phyloP scores from a whole-genome alignment of 2,888 invertebrate genomes.

The Cantharis rustica region DNA sequence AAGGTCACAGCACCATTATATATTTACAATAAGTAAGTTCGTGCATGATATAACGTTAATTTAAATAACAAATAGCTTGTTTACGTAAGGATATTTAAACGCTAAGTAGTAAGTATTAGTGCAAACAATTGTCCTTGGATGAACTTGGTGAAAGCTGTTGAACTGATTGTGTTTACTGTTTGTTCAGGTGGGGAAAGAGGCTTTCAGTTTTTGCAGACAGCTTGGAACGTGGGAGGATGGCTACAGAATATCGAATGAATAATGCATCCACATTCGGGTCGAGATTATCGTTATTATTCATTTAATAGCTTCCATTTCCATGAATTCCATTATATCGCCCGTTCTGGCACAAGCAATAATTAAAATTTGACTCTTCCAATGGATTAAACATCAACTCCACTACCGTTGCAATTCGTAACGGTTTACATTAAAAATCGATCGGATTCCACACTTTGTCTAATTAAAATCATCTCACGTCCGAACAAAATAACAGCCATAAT shows the following conservation, averaged over 20 bases:
- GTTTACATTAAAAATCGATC: neutral
- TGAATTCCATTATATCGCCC: neutral
- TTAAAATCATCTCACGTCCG: neutral
- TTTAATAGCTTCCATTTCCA: neutral
- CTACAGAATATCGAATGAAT: neutral
- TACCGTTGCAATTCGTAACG: neutral
- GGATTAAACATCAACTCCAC: neutral
- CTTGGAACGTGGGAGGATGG: neutral
- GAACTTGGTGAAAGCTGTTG: constrained; percentile 22
- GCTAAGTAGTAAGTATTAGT: constrained; percentile 9
- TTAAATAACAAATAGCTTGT: constrained; percentile 14
- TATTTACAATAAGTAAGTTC: neutral
- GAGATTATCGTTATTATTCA: neutral
- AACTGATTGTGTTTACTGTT: constrained; percentile 11
- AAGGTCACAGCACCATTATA: constrained; percentile 6
- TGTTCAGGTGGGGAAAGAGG: neutral
- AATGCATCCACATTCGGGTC: neutral
- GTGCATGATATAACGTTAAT: constrained; percentile 8
- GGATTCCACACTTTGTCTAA: neutral
- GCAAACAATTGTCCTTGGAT: constrained; percentile 15
- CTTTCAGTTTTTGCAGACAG: constrained; percentile 1
- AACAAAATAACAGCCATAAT: neutral
- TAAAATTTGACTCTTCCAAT: neutral
- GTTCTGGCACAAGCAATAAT: neutral
- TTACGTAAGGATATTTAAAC: constrained; percentile 17